phyloP scores from a whole-genome alignment of 2,113 vertebrate species.

The Sardina pilchardus region DNA sequence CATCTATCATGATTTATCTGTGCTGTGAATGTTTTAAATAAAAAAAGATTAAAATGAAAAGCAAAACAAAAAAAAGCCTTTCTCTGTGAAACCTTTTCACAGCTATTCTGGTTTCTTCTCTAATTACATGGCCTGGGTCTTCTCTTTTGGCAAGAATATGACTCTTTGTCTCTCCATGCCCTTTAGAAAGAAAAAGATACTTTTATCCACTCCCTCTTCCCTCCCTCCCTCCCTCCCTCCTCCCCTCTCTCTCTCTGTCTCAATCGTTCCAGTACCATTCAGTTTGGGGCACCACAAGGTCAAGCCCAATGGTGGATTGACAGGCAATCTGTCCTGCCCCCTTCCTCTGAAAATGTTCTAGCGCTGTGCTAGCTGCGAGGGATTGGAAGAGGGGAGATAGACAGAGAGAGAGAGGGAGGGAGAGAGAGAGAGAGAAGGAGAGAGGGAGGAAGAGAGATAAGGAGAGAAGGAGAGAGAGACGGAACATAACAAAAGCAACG shows the following conservation, averaged over 20 bases:
- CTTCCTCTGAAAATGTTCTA: conserved; percentile 7
- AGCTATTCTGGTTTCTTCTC: background rate
- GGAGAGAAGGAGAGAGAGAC: background rate
- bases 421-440: background rate
- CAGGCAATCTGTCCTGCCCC: conserved; percentile 22
- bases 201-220: conserved; percentile 44
- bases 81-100: background rate
- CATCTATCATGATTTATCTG: background rate
- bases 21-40: background rate
- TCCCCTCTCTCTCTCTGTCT: conserved; percentile 44
- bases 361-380: background rate
- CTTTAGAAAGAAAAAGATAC: conserved; percentile 16
- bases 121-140: background rate
- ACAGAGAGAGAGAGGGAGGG: background rate
- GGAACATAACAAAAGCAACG: background rate
- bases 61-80: background rate
- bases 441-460: background rate
- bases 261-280: conserved; percentile 17
- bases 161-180: background rate
- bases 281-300: conserved; percentile 14
- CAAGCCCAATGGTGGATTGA: conserved; percentile 16
- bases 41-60: background rate
- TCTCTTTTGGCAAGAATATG: conserved; percentile 17
- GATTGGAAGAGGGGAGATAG: background rate
- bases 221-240: conserved; percentile 41